These are phyloP conservation scores for Pygmarrhopalites habei DNA, from an alignment of 1,140 invertebrate genomes.

Conservation along the genomic window DNA sequence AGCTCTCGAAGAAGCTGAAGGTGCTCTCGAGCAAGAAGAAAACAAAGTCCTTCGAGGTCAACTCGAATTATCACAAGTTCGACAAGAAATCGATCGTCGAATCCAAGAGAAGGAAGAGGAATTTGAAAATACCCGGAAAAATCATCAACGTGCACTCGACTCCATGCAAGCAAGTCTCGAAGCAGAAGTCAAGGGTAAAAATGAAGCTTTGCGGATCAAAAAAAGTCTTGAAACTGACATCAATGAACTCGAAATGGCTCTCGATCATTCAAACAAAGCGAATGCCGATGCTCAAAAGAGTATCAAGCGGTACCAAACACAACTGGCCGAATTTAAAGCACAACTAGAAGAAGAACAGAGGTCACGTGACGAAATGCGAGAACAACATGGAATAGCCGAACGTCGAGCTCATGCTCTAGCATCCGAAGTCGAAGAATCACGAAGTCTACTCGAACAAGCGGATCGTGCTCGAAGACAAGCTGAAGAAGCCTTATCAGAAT, in stretches of 20 bases:
- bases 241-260: too few relatives aligned
- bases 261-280: slow-evolving; percentile 98
- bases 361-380: slow-evolving; percentile 90
- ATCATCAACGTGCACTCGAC: too few relatives aligned
- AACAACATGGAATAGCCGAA: slow-evolving; percentile 92
- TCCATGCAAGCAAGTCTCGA: too few relatives aligned
- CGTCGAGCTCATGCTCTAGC: slow-evolving; percentile 88
- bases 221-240: slow-evolving; percentile 99
- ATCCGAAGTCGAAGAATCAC: slow-evolving; percentile 93
- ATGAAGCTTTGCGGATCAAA: slow-evolving; percentile 98
- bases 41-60: slow-evolving; percentile 94
- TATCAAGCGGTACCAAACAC: slow-evolving; percentile 94
- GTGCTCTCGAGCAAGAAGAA: slow-evolving; percentile 97
- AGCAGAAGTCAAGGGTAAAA: slow-evolving; percentile 98
- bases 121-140: too few relatives aligned
- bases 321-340: slow-evolving; percentile 88
- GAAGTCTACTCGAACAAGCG: slow-evolving; percentile 89
- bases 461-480: slow-evolving; percentile 93
- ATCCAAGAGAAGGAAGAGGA: too few relatives aligned
- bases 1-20: too few relatives aligned
- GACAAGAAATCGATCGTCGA: too few relatives aligned
- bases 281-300: too few relatives aligned
- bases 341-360: slow-evolving; percentile 96
- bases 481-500: slow-evolving; percentile 91
- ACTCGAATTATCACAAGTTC: too few relatives aligned